Evolutionary conservation across 2,888 invertebrate species (phyloP).

Genomic region (Panopea generosa): DNA sequence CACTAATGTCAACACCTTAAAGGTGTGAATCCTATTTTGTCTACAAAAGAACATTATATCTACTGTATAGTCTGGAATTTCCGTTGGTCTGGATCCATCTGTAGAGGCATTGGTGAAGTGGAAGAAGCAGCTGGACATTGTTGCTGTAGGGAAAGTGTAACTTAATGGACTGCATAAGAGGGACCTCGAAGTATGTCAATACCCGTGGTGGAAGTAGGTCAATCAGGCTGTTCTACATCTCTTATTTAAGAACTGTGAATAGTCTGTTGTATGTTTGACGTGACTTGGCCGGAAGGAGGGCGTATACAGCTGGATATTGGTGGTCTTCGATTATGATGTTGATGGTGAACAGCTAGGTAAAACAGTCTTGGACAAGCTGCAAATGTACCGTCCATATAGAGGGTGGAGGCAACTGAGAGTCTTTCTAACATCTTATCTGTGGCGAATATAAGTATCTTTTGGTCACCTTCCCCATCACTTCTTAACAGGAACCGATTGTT

Average conservation of each 20-base stretch:
- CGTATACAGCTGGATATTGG: conserved; percentile 11
- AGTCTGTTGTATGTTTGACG: conserved; percentile 10
- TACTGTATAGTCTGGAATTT: conserved; percentile 3
- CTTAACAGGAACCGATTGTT: neutral
- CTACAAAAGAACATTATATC: too few species aligned
- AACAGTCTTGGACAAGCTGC: conserved; percentile 10
- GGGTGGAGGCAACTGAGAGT: neutral
- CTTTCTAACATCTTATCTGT: conserved; percentile 12
- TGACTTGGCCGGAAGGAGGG: conserved; percentile 11
- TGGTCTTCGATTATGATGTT: conserved; percentile 7
- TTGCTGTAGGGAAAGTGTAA: conserved; percentile 6
- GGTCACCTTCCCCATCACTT: conserved; percentile 6
- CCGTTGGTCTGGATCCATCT: conserved; percentile 11
- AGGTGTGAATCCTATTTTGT: too few species aligned
- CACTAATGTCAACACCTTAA: too few species aligned
- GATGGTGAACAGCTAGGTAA: conserved; percentile 19
- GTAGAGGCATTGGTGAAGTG: conserved; percentile 20
- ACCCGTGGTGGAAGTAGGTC: conserved; percentile 1
- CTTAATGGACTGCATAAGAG: neutral
- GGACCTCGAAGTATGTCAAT: conserved; percentile 6
- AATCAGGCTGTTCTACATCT: conserved; percentile 6
- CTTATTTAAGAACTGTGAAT: conserved; percentile 12
- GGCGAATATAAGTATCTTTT: conserved; percentile 7
- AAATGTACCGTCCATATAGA: conserved; percentile 14
- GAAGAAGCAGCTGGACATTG: conserved; percentile 12